phyloP scores from a whole-genome alignment of 2,888 invertebrate species.

The Beris chalybata region DNA sequence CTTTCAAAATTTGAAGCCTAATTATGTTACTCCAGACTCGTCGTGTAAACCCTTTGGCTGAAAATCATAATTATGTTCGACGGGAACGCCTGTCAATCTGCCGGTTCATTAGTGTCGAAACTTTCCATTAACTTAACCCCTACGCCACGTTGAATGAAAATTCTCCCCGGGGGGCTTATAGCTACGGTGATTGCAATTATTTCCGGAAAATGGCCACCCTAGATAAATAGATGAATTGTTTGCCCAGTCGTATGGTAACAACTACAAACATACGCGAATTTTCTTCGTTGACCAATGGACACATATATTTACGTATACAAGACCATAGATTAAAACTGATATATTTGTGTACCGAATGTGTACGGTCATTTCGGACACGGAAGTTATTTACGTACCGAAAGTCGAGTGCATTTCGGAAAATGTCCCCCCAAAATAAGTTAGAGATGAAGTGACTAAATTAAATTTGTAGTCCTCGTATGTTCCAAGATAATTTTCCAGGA shows the following conservation, averaged over 20 bases:
- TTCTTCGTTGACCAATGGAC: too few relatives aligned
- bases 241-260: conserved; percentile 12
- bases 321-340: too few relatives aligned
- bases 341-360: too few relatives aligned
- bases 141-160: conserved; percentile 9
- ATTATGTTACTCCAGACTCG: conserved; percentile 19
- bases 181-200: conserved; percentile 23
- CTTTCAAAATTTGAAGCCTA: conserved; percentile 8
- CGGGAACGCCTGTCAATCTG: conserved; percentile 33
- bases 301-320: too few relatives aligned
- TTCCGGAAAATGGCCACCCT: conserved; percentile 22
- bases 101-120: conserved; percentile 35
- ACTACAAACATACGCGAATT: background rate
- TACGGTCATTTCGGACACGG: too few relatives aligned
- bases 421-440: conserved; percentile 14
- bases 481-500: conserved; percentile 16
- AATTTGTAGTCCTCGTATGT: conserved; percentile 11
- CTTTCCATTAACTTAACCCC: conserved; percentile 20
- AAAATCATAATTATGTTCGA: conserved; percentile 26
- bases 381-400: background rate
- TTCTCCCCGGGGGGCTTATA: conserved; percentile 2
- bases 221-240: conserved; percentile 23
- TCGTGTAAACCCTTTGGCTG: conserved; percentile 8
- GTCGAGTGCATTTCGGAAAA: conserved; percentile 10
- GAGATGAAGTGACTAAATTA: conserved; percentile 26